Evolutionary conservation across 2,113 vertebrate genomes (phyloP).

Genomic region (Chascanopsetta lugubris): DNA sequence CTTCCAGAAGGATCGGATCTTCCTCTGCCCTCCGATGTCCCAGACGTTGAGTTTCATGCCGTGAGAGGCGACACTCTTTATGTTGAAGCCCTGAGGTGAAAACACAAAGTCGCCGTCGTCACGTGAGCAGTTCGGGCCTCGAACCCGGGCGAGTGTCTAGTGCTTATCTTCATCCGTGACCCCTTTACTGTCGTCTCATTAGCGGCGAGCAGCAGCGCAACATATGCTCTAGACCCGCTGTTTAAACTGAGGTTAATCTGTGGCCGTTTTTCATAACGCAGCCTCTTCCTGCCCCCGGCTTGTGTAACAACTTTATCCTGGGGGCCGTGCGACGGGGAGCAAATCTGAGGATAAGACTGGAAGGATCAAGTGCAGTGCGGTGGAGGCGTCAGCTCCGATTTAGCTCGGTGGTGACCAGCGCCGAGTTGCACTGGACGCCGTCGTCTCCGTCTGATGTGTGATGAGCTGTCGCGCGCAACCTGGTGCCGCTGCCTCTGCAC

Average conservation of each 20-base stretch:
- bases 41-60: conserved; percentile 88
- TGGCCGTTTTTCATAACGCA: conserved; percentile 33
- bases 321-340: conserved; percentile 49
- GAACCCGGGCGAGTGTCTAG: not conserved
- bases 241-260: conserved; percentile 32
- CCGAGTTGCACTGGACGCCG: conserved; percentile 4
- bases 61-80: conserved; percentile 87
- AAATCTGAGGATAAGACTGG: conserved; percentile 68
- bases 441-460: conserved; percentile 12
- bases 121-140: not conserved
- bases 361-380: conserved; percentile 61
- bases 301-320: conserved; percentile 68
- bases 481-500: conserved; percentile 20
- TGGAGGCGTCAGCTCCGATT: conserved; percentile 59
- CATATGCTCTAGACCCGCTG: not conserved
- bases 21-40: conserved; percentile 89
- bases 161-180: conserved; percentile 8
- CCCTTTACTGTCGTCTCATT: conserved; percentile 5
- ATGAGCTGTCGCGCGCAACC: conserved; percentile 19
- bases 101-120: conserved; percentile 17
- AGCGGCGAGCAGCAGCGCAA: conserved; percentile 12
- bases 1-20: conserved; percentile 87
- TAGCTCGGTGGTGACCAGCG: conserved; percentile 39
- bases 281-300: conserved; percentile 25
- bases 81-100: conserved; percentile 85